phyloP scores from a whole-genome alignment of 1,140 invertebrate genomes.

The Drosophila sechellia region DNA sequence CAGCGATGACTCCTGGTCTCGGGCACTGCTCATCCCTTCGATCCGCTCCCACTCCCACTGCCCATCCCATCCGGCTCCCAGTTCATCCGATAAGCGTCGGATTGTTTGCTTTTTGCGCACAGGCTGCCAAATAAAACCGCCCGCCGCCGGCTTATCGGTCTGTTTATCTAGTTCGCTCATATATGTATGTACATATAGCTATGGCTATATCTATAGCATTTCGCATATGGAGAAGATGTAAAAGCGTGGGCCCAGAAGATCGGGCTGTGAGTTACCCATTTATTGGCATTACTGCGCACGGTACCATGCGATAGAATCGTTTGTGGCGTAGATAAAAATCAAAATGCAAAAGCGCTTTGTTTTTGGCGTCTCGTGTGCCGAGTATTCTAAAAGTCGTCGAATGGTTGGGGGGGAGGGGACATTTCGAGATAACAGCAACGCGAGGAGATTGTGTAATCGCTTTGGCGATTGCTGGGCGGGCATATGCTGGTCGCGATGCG shows the following conservation, averaged over 20 bases:
- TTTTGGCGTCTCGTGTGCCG: constrained; percentile 74
- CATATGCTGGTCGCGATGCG: constrained; percentile 17
- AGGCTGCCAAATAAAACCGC: constrained; percentile 42
- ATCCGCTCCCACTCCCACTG: constrained; percentile 1
- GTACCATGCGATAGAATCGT: constrained; percentile 20
- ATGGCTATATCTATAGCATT: neutral
- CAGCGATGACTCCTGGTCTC: constrained; percentile 17
- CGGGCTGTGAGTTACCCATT: constrained; percentile 18
- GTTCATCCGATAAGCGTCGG: constrained; percentile 52
- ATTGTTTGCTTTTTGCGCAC: constrained; percentile 61
- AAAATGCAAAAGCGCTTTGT: constrained; percentile 24
- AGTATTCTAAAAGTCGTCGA: constrained; percentile 3
- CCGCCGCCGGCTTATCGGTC: constrained; percentile 36
- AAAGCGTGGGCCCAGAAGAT: constrained; percentile 16
- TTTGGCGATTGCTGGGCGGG: constrained; percentile 17
- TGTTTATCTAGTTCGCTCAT: constrained; percentile 49
- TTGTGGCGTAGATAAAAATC: constrained; percentile 41
- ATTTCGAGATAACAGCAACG: constrained; percentile 38
- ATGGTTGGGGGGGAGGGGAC: neutral
- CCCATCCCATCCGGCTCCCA: neutral
- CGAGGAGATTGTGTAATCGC: constrained; percentile 49
- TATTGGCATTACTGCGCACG: constrained; percentile 42
- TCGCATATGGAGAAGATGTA: constrained; percentile 20
- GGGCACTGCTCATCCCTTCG: neutral
- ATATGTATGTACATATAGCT: neutral